phyloP scores from a whole-genome alignment of 2,888 invertebrate species.

The Apodemia hepburni region DNA sequence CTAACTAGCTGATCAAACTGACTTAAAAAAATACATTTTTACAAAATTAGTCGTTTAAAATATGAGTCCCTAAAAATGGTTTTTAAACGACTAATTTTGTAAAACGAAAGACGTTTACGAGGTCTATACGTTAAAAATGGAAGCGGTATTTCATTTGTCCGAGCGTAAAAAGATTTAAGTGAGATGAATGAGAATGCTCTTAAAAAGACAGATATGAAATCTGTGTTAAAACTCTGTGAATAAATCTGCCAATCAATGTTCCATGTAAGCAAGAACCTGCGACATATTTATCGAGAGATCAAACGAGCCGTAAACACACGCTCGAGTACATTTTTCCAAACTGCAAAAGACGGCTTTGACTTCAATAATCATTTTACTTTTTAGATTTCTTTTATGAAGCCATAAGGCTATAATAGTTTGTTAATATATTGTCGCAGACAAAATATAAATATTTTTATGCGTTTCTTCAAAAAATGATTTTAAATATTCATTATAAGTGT shows the following conservation, averaged over 20 bases:
- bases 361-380: background rate
- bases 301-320: conserved; percentile 8
- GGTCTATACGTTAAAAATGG: background rate
- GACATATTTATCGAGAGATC: conserved; percentile 10
- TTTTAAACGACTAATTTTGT: too few relatives aligned
- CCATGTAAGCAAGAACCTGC: conserved; percentile 13
- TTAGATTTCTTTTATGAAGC: conserved; percentile 4
- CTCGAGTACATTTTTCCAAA: conserved; percentile 6
- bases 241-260: conserved; percentile 14
- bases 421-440: background rate
- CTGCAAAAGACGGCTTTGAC: conserved; percentile 11
- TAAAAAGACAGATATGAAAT: conserved; percentile 7
- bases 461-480: background rate
- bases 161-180: background rate
- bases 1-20: too few relatives aligned
- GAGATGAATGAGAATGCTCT: background rate
- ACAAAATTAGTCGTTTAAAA: too few relatives aligned
- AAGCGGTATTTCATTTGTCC: background rate
- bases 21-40: too few relatives aligned
- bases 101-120: too few relatives aligned
- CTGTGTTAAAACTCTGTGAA: conserved; percentile 9
- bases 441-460: background rate
- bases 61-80: too few relatives aligned
- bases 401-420: background rate
- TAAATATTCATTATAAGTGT: too few relatives aligned